Percentiles rank a stretch among this genome's conserved stretches.
These are phyloP conservation scores for Cynocephalus volans DNA, from an alignment of 2,113 vertebrate genomes.

Conservation along the genomic window DNA sequence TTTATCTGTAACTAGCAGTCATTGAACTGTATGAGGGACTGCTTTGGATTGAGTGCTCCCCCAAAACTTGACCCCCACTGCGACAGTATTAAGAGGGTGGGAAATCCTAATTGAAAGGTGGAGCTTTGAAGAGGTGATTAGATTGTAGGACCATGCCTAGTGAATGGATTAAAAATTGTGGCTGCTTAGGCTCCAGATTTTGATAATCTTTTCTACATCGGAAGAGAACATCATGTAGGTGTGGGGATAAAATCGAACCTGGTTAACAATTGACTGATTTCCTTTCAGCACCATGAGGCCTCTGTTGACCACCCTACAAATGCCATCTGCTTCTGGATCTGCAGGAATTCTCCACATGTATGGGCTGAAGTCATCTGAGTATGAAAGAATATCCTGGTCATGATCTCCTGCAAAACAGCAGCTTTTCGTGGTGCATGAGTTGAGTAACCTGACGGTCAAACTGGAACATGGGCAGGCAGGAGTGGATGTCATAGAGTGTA, in stretches of 20 bases:
- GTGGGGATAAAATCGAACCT: conserved; percentile 98
- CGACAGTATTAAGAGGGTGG: no score
- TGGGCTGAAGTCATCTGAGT: conserved; percentile 93
- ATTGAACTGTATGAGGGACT: neutral
- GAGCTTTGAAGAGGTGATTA: no score
- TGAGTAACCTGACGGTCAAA: no score
- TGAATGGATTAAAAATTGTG: no score
- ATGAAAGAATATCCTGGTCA: conserved; percentile 71
- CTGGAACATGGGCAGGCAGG: no score
- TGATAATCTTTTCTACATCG: conserved; percentile 99
- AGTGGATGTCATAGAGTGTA: no score
- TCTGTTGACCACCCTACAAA: conserved; percentile 97
- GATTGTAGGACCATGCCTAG: no score
- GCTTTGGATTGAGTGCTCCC: no score
- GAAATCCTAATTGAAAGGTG: no score
- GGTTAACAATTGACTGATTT: conserved; percentile 99
- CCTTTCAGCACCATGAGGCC: conserved; percentile 99
- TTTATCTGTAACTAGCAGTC: neutral
- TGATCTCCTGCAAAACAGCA: no score
- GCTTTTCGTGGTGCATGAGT: no score
- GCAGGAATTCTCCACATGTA: conserved; percentile 95
- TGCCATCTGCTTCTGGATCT: conserved; percentile 92
- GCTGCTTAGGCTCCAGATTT: conserved; percentile 71
- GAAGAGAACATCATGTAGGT: conserved; percentile 99
- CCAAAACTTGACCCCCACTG: no score